Evolutionary conservation across 2,888 invertebrate species (phyloP).

Genomic region (Drosophila borealis): DNA sequence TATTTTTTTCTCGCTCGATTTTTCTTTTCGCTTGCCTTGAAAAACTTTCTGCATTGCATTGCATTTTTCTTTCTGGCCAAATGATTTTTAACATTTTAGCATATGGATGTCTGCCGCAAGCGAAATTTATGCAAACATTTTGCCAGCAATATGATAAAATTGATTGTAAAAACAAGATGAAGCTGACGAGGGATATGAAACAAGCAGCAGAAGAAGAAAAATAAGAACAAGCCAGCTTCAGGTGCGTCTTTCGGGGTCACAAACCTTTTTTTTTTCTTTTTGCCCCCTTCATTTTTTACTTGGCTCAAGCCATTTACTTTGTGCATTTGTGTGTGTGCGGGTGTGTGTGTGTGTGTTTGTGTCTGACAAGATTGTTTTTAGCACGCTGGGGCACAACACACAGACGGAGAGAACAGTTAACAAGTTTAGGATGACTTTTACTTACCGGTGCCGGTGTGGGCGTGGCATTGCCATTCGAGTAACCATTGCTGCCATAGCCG

Average conservation of each 20-base stretch:
- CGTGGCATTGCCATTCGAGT: conserved; percentile 79
- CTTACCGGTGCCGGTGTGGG: conserved; percentile 83
- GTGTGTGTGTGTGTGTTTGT: conserved; percentile 24
- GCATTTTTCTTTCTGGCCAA: conserved; percentile 51
- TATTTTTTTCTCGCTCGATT: conserved; percentile 10
- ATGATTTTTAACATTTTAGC: conserved; percentile 68
- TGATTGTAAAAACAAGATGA: conserved; percentile 62
- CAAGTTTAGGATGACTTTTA: conserved; percentile 26
- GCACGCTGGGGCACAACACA: conserved; percentile 40
- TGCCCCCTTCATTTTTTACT: conserved; percentile 10
- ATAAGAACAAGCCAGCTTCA: conserved; percentile 23
- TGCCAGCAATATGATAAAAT: conserved; percentile 71
- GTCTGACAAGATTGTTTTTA: conserved; percentile 61
- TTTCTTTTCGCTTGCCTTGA: conserved; percentile 34
- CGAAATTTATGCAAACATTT: conserved; percentile 74
- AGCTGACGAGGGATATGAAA: not conserved
- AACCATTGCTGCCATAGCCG: conserved; percentile 83
- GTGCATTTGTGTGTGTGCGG: conserved; percentile 43
- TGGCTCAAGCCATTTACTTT: conserved; percentile 28
- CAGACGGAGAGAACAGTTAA: conserved; percentile 25
- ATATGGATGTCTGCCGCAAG: conserved; percentile 58
- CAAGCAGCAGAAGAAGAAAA: conserved; percentile 6
- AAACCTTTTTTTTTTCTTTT: conserved; percentile 8
- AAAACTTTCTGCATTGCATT: conserved; percentile 65
- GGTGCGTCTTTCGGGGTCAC: conserved; percentile 10